These are phyloP conservation scores for Polypterus senegalus DNA, from an alignment of 2,113 vertebrate species.

Conservation along the genomic window DNA sequence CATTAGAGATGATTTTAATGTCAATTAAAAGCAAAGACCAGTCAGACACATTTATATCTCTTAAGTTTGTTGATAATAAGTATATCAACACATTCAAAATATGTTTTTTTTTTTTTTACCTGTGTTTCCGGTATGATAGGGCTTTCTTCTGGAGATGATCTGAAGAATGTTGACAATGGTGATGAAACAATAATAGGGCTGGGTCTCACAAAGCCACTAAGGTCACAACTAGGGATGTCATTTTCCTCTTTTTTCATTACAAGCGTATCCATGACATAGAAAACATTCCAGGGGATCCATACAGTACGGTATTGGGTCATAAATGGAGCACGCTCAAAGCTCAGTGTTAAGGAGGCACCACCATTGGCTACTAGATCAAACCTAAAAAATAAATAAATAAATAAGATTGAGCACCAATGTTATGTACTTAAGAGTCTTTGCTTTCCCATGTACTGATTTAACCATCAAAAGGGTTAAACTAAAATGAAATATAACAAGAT, in stretches of 20 bases:
- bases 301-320: conserved; percentile 78
- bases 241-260: conserved; percentile 94
- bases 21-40: too few relatives aligned
- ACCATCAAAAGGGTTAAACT: too few relatives aligned
- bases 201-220: conserved; percentile 79
- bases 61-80: too few relatives aligned
- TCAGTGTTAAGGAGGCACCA: conserved; percentile 78
- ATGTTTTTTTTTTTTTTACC: conserved; percentile 42
- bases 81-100: too few relatives aligned
- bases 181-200: conserved; percentile 77
- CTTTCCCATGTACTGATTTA: background rate
- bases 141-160: conserved; percentile 81
- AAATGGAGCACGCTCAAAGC: conserved; percentile 82
- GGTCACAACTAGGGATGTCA: conserved; percentile 85
- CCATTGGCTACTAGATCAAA: conserved; percentile 91
- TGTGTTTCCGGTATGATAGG: conserved; percentile 94
- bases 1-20: too few relatives aligned
- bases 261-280: conserved; percentile 93
- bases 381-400: conserved; percentile 43
- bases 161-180: conserved; percentile 83
- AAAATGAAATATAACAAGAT: too few relatives aligned
- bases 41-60: too few relatives aligned
- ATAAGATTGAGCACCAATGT: background rate
- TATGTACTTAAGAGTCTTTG: background rate
- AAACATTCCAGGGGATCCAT: conserved; percentile 92